Base-by-base conservation (phyloP, 2,113 vertebrate genomes). In the Erythrocercus mccallii region DNA sequence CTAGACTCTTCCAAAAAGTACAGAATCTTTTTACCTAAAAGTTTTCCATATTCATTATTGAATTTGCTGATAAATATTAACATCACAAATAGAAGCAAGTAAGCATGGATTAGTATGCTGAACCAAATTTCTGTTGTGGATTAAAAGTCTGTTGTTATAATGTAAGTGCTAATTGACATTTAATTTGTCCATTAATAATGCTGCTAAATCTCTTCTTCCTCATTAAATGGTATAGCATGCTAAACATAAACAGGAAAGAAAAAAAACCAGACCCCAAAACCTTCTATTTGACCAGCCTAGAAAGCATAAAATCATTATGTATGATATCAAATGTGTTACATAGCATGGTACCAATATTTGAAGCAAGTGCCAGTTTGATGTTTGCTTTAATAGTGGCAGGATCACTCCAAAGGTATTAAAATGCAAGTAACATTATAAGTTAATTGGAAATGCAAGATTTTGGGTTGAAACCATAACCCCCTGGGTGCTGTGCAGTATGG, bases 161-260 rank as follows among this genome's bases (percentile, higher is more conserved):
- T 85, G 57, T 76, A 88, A 90, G 47, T 6, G 6, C 44, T 95
- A 88, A 96, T 80, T 97, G 90, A 95, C 79, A 95, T 96, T 98
- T 96, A 96, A 95, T 94, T 92, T 89, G 45, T 64, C 50, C 21
- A 77, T 85, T 83, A 95, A 69, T 80, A 96, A 91, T 50, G 30
- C 40, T 80, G 56, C 66, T 61, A 74, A 81, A 85, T 71, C n/a
- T 92, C 58, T 90, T 27, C 42, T 94, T 87, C 40, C 24, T 64
- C 61, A 86, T 68, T 93, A 88, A 82, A 42, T 69, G 10, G 12
- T 2, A 42, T 24, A 86, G 12, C 9, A 40, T 33, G 19, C 57
- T 72, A 60, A 92, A 86, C 15, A 85, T n/a, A 92, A 89, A 31
- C 10, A 64, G 4, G 12, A 48, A 78, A 82, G 17, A 15, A 35